phyloP scores from a whole-genome alignment of 2,797 vertebrate genomes.

The Sebastes itinus region DNA sequence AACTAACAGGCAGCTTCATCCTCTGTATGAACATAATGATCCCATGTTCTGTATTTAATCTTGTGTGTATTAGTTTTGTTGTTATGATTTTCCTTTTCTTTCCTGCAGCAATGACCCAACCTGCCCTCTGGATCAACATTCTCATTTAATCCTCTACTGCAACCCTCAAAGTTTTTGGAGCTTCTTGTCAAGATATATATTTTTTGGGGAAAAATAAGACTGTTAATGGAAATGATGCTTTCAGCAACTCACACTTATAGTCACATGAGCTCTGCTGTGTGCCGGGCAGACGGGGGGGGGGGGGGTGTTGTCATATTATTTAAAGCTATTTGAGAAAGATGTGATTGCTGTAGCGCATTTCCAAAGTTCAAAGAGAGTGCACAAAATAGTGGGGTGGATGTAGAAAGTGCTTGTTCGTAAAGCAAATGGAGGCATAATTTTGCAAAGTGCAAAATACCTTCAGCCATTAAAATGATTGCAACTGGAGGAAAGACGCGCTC shows the following conservation, averaged over 20 bases:
- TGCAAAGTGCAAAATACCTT: conserved; percentile 44
- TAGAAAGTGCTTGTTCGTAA: conserved; percentile 2
- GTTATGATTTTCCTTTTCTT: not conserved
- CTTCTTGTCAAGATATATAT: not conserved
- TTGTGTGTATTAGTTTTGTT: not conserved
- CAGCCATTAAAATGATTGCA: conserved; percentile 43
- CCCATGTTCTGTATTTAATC: not conserved
- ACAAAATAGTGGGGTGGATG: not conserved
- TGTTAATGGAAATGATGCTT: conserved; percentile 17
- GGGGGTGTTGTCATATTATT: conserved; percentile 28
- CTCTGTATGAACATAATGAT: not conserved
- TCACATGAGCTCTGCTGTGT: not conserved
- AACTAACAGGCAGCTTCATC: not conserved
- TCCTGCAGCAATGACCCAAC: not conserved
- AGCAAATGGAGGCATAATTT: conserved; percentile 38
- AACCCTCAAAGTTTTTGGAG: conserved; percentile 1
- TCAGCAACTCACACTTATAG: not conserved
- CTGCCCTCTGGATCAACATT: conserved; percentile 18
- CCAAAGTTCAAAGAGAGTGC: conserved; percentile 33
- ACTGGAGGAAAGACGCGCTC: conserved; percentile 17
- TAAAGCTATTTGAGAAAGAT: conserved; percentile 28
- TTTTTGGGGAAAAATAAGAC: not conserved
- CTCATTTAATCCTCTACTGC: not conserved
- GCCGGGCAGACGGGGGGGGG: not conserved
- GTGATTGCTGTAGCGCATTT: conserved; percentile 16